Evolutionary conservation across 2,888 invertebrate genomes (phyloP).

Genomic region (Hyles lineata): DNA sequence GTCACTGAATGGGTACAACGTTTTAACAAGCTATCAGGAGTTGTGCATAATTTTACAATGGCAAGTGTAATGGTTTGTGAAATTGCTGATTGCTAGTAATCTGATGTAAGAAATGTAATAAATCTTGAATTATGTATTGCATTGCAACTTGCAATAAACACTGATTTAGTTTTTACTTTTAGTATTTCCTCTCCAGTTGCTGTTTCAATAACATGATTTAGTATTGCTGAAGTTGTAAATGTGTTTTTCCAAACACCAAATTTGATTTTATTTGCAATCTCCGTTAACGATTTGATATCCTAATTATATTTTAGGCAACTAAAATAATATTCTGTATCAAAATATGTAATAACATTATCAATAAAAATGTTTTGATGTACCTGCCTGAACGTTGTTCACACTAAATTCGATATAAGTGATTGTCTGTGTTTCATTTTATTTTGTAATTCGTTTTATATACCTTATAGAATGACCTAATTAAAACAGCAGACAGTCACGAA

Average conservation of each 20-base stretch:
- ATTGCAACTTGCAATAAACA: not conserved
- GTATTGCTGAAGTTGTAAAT: too few species aligned
- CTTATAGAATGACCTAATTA: conserved; percentile 18
- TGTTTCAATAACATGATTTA: not conserved
- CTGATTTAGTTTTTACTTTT: not conserved
- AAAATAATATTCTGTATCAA: not conserved
- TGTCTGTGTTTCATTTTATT: not conserved
- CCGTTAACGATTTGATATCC: too few species aligned
- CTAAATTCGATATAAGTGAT: not conserved
- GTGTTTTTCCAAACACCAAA: too few species aligned
- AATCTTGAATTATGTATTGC: not conserved
- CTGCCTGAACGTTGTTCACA: not conserved
- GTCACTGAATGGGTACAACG: not conserved
- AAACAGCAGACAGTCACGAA: conserved; percentile 33
- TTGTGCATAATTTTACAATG: not conserved
- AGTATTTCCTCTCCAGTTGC: not conserved
- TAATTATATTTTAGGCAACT: not conserved
- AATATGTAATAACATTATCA: not conserved
- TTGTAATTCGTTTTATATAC: not conserved
- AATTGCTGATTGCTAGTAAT: not conserved
- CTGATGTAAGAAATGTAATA: conserved; percentile 4
- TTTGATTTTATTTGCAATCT: too few species aligned
- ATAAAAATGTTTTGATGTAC: not conserved
- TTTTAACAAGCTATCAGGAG: conserved; percentile 4
- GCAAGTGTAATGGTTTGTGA: not conserved